phyloP scores from a whole-genome alignment of 2,113 vertebrate genomes.

The Fulmarus glacialis region DNA sequence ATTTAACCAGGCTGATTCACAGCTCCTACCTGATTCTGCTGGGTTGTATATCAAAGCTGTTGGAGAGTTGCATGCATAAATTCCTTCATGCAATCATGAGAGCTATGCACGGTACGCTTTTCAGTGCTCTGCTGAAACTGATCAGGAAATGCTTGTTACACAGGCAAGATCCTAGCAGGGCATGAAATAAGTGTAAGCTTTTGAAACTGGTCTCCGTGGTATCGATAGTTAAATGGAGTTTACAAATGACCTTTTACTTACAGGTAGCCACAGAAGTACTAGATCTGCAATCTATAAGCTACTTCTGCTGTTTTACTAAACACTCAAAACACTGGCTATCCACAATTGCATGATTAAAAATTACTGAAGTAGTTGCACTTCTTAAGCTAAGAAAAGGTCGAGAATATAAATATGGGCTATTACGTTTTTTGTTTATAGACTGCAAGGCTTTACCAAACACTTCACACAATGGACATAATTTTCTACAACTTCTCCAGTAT shows the following conservation, averaged over 20 bases:
- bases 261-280: neutral
- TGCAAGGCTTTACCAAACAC: neutral
- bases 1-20: slow-evolving; percentile 7
- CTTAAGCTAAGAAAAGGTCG: neutral
- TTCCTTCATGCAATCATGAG: neutral
- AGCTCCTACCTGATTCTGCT: neutral
- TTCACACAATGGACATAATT: neutral
- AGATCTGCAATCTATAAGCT: neutral
- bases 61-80: neutral
- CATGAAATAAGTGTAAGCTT: neutral
- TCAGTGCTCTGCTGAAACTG: neutral
- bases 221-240: neutral
- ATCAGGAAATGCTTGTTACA: neutral
- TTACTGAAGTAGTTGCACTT: neutral
- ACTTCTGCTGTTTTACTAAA: neutral
- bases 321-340: neutral
- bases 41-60: neutral
- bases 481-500: neutral
- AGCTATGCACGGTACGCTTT: neutral
- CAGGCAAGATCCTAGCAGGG: neutral
- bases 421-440: neutral
- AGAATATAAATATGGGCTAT: neutral
- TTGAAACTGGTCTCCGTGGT: neutral
- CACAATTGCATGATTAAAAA: neutral
- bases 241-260: neutral